Evolutionary conservation across 2,888 invertebrate species (phyloP).

Genomic region (Drosophila mercatorum): DNA sequence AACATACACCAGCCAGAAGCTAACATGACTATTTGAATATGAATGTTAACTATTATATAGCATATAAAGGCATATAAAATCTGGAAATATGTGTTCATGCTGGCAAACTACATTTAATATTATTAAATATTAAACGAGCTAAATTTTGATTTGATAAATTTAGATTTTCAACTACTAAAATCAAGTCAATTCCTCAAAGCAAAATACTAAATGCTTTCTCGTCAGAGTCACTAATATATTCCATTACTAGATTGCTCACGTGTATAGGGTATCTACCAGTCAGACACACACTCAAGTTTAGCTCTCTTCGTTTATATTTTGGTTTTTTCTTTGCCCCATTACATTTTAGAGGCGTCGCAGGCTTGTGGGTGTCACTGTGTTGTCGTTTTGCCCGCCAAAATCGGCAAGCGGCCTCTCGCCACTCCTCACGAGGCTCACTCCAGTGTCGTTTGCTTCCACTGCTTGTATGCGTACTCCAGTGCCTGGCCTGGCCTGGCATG

Average conservation of each 20-base stretch:
- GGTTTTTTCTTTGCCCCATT: constrained; percentile 12
- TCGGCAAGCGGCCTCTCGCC: constrained; percentile 12
- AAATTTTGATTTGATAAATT: neutral
- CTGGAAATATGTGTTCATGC: neutral
- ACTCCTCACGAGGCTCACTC: neutral
- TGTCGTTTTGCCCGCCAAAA: constrained; percentile 64
- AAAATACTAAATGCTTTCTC: neutral
- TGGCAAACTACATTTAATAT: neutral
- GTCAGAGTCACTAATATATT: neutral
- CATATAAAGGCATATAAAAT: neutral
- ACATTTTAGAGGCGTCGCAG: constrained; percentile 48
- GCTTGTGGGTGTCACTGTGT: constrained; percentile 50
- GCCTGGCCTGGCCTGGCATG: constrained; percentile 33
- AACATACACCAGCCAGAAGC: neutral
- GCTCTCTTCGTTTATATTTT: constrained; percentile 1
- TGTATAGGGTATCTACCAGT: neutral
- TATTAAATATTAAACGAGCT: neutral
- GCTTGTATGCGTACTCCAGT: constrained; percentile 36
- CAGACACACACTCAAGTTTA: neutral
- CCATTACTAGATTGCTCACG: fast-evolving
- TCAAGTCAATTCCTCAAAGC: neutral
- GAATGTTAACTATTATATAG: neutral
- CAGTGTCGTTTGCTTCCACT: neutral
- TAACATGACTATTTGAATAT: neutral
- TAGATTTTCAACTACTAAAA: neutral